Percentiles rank a stretch among this genome's conserved stretches.
phyloP scores from a whole-genome alignment of 2,797 vertebrate genomes.

The Pseudotriccus pelzelni region DNA sequence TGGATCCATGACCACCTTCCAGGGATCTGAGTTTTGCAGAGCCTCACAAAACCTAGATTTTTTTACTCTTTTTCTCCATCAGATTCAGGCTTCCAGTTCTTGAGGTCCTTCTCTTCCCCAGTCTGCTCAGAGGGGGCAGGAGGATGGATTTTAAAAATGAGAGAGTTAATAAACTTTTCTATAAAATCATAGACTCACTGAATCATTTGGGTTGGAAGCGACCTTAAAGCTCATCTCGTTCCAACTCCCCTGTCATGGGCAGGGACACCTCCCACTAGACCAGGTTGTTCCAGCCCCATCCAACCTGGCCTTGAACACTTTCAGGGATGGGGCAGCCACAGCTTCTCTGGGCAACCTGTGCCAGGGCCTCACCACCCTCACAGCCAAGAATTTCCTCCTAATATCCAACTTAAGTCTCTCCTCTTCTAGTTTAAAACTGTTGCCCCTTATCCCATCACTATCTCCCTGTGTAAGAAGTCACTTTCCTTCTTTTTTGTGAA shows the following conservation, averaged over 20 bases:
- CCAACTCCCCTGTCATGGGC: background rate
- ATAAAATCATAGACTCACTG: background rate
- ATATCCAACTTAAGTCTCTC: background rate
- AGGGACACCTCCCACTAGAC: background rate
- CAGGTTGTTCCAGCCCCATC: background rate
- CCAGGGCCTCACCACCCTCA: background rate
- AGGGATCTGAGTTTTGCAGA: background rate
- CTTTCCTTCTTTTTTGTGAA: background rate
- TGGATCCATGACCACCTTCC: background rate
- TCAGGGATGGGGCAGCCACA: background rate
- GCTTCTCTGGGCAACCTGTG: background rate
- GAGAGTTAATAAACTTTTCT: background rate
- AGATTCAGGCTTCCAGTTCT: background rate
- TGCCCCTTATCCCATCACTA: background rate
- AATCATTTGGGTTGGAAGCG: background rate
- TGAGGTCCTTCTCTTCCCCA: background rate
- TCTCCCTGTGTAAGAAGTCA: background rate
- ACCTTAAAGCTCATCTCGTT: background rate
- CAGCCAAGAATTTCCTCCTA: background rate
- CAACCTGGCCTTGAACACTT: background rate
- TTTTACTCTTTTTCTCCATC: background rate
- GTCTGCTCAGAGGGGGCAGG: background rate
- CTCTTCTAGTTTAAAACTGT: background rate
- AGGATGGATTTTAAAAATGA: background rate
- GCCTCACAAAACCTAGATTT: rapidly evolving